Conservation (phyloP, 2,888 invertebrate species). For the Eupeodes latifasciatus region DNA sequence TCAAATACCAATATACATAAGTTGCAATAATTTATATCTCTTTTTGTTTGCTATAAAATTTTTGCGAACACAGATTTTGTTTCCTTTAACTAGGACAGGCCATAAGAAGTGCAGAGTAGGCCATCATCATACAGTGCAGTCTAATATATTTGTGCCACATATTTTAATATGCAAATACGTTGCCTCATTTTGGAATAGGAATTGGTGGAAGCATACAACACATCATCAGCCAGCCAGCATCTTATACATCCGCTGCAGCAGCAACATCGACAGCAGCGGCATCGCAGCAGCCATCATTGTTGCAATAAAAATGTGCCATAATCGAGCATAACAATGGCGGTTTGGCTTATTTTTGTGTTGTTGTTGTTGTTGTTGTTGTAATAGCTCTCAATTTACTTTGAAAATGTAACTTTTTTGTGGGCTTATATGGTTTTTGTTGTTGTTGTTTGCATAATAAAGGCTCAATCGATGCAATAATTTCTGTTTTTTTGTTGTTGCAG, state of each 20-base stretch:
- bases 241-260: constrained; percentile 27
- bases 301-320: constrained; percentile 70
- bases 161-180: constrained; percentile 35
- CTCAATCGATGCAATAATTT: constrained; percentile 43
- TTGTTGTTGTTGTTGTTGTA: constrained; percentile 22
- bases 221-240: not conserved
- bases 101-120: not conserved
- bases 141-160: constrained; percentile 40
- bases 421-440: not conserved
- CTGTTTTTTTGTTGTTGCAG: constrained; percentile 12
- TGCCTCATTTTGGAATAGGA: constrained; percentile 36
- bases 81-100: constrained; percentile 22
- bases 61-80: not conserved
- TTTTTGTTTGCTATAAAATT: not conserved
- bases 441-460: constrained; percentile 67
- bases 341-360: not conserved
- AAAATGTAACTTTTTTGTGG: constrained; percentile 30
- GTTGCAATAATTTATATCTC: not conserved
- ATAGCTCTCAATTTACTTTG: constrained; percentile 12
- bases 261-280: constrained; percentile 29
- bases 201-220: constrained; percentile 10
- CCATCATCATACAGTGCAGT: not conserved
- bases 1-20: constrained; percentile 15
- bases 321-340: constrained; percentile 67
- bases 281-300: constrained; percentile 55